phyloP scores from a whole-genome alignment of 2,797 vertebrate species.

The Anableps anableps region DNA sequence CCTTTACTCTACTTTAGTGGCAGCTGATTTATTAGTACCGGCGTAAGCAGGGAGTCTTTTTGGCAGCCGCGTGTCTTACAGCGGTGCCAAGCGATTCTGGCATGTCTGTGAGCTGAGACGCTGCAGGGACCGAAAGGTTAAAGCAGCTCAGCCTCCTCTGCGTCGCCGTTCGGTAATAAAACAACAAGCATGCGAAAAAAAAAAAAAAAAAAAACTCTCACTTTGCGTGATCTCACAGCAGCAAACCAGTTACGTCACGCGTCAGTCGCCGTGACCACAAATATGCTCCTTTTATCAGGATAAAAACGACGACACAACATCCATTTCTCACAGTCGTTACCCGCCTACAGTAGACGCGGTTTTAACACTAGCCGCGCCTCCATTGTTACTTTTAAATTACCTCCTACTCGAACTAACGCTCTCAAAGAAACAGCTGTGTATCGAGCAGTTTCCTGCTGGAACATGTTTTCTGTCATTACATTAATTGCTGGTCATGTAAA shows the following conservation, averaged over 20 bases:
- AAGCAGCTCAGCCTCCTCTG: not conserved
- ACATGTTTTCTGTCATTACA: too few relatives aligned
- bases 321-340: too few relatives aligned
- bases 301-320: too few relatives aligned
- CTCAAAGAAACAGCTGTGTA: too few relatives aligned
- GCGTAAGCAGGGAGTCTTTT: slow-evolving; percentile 24
- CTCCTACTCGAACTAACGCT: too few relatives aligned
- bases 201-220: not conserved
- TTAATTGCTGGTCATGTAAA: too few relatives aligned
- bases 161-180: not conserved
- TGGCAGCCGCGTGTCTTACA: slow-evolving; percentile 51
- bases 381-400: too few relatives aligned
- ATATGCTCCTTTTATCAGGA: not conserved
- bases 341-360: too few relatives aligned
- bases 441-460: too few relatives aligned
- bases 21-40: slow-evolving; percentile 39
- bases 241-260: not conserved
- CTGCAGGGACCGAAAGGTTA: slow-evolving; percentile 24
- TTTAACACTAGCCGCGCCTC: too few relatives aligned
- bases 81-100: slow-evolving; percentile 54
- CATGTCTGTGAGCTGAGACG: slow-evolving; percentile 24
- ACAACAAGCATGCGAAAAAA: not conserved
- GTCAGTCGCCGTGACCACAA: not conserved
- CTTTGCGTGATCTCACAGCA: not conserved
- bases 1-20: slow-evolving; percentile 19